Evolutionary conservation across 2,888 invertebrate genomes (phyloP).

Genomic region (Latheticus oryzae): DNA sequence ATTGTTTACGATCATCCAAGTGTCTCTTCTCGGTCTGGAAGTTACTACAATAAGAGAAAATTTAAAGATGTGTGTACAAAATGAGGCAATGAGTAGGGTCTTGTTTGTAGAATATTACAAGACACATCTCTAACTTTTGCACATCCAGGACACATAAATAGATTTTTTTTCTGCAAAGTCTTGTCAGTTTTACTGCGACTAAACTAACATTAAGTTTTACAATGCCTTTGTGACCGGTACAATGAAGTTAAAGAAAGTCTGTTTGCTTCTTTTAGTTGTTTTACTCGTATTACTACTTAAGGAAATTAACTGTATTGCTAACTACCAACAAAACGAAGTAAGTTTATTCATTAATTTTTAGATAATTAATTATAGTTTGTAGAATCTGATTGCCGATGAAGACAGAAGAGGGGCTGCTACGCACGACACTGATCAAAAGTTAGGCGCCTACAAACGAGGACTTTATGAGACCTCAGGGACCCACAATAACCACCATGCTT

Average conservation of each 20-base stretch:
- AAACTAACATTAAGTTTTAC: slow-evolving; percentile 23
- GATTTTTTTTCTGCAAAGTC: slow-evolving; percentile 32
- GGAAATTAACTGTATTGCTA: slow-evolving; percentile 28
- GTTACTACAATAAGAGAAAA: slow-evolving; percentile 52
- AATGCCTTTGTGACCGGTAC: slow-evolving; percentile 28
- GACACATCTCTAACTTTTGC: slow-evolving; percentile 47
- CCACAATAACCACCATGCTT: slow-evolving; percentile 18
- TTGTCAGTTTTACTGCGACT: slow-evolving; percentile 33
- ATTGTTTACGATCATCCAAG: slow-evolving; percentile 51
- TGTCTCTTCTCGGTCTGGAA: slow-evolving; percentile 55
- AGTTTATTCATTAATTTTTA: slow-evolving; percentile 1
- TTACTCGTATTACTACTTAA: slow-evolving; percentile 70
- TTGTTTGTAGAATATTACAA: slow-evolving; percentile 31
- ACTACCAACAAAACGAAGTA: slow-evolving; percentile 28
- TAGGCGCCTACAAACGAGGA: slow-evolving; percentile 35
- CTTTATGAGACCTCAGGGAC: slow-evolving; percentile 30
- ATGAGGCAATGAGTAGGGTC: too few species aligned
- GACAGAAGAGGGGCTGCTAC: slow-evolving; percentile 50
- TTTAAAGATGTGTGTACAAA: slow-evolving; percentile 36
- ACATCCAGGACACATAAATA: slow-evolving; percentile 59
- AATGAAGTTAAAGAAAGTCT: slow-evolving; percentile 64
- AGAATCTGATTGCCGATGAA: slow-evolving; percentile 54
- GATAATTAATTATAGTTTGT: slow-evolving; percentile 14
- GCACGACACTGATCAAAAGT: slow-evolving; percentile 24
- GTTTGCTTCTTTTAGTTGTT: slow-evolving; percentile 67